These are phyloP conservation scores for Rhinolophus ferrumequinum DNA, from an alignment of 2,113 vertebrate species.

Conservation along the genomic window DNA sequence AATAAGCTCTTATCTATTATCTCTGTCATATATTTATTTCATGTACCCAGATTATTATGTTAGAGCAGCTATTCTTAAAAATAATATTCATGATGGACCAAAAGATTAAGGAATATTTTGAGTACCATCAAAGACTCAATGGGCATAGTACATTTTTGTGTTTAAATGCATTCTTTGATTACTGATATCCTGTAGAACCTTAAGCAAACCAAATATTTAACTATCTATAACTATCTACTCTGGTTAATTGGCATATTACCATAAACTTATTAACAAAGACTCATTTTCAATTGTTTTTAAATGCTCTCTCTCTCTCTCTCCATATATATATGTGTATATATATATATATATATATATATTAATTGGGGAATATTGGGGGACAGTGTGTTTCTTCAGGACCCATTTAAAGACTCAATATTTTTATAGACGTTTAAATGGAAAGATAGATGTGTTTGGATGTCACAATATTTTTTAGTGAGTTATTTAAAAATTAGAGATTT, in stretches of 20 bases:
- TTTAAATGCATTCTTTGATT: conserved; percentile 19
- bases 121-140: not conserved
- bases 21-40: not conserved
- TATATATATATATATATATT: too few relatives aligned
- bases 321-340: too few relatives aligned
- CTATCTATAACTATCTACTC: not conserved
- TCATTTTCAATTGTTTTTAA: not conserved
- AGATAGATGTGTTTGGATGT: not conserved
- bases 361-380: too few relatives aligned
- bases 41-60: not conserved
- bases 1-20: not conserved
- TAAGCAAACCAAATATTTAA: not conserved
- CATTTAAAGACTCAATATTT: not conserved
- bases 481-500: conserved; percentile 34
- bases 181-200: not conserved
- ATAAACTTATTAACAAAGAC: not conserved
- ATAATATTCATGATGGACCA: not conserved
- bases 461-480: not conserved
- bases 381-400: too few relatives aligned
- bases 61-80: not conserved
- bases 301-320: not conserved
- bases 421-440: conserved; percentile 6
- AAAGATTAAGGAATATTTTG: not conserved
- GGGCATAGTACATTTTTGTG: not conserved
- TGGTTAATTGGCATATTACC: not conserved